Percentiles rank a stretch among this genome's conserved stretches.
These are phyloP conservation scores for Idaea biselata DNA, from an alignment of 2,888 invertebrate genomes.

Conservation along the genomic window DNA sequence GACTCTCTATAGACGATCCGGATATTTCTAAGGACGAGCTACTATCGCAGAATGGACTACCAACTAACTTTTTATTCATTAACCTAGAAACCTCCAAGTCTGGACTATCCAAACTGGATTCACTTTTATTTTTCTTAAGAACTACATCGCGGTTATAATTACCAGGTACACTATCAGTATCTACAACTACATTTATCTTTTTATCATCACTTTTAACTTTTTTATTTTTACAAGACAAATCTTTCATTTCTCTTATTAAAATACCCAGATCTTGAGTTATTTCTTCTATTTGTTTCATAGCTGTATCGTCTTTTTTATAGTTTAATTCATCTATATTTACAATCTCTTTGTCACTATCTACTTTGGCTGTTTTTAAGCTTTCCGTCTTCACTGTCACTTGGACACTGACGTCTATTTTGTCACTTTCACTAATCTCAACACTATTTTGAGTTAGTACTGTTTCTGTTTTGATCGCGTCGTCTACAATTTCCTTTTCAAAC, in stretches of 20 bases:
- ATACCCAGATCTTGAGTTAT: conserved; percentile 68
- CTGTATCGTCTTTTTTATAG: conserved; percentile 42
- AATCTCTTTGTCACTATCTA: conserved; percentile 41
- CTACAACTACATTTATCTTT: conserved; percentile 17
- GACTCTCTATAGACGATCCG: conserved; percentile 73
- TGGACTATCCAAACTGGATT: conserved; percentile 76
- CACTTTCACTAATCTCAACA: conserved; percentile 42
- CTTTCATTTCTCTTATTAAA: conserved; percentile 64
- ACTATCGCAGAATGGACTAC: conserved; percentile 69
- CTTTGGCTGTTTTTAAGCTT: conserved; percentile 32
- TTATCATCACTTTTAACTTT: conserved; percentile 33
- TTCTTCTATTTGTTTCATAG: conserved; percentile 62
- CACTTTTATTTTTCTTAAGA: conserved; percentile 76
- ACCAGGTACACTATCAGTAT: conserved; percentile 59
- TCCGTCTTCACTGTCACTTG: conserved; percentile 48
- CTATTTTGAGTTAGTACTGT: conserved; percentile 52
- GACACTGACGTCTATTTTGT: conserved; percentile 47
- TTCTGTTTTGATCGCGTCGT: conserved; percentile 45
- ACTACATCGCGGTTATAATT: conserved; percentile 57
- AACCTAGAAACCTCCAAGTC: conserved; percentile 75
- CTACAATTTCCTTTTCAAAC: conserved; percentile 46
- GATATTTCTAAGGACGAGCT: conserved; percentile 74
- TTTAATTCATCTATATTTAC: conserved; percentile 40
- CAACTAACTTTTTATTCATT: conserved; percentile 61
- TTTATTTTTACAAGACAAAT: conserved; percentile 42